Conservation (phyloP, 2,113 vertebrate genomes). For the Phylloscopus trochiloides region DNA sequence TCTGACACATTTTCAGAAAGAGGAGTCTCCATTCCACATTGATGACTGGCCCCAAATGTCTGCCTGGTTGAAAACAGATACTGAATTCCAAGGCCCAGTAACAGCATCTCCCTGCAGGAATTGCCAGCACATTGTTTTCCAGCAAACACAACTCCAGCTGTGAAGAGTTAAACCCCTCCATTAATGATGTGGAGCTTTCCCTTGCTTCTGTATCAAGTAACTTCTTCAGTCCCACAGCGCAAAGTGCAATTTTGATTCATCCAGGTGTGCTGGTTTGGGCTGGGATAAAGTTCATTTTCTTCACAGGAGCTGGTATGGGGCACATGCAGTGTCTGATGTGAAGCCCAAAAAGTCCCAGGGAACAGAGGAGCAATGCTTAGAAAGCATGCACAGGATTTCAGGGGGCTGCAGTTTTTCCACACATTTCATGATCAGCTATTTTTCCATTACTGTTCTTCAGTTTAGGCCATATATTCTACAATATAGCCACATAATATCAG, state of each 20-base stretch:
- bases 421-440: background rate
- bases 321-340: background rate
- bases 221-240: background rate
- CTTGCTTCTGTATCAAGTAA: background rate
- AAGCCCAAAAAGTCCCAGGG: background rate
- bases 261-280: background rate
- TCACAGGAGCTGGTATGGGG: background rate
- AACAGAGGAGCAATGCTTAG: background rate
- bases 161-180: background rate
- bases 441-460: background rate
- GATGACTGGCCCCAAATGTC: background rate
- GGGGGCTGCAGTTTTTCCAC: background rate
- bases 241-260: background rate
- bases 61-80: background rate
- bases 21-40: background rate
- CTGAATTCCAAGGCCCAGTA: background rate
- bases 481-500: background rate
- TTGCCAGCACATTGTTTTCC: background rate
- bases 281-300: background rate
- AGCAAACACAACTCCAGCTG: background rate
- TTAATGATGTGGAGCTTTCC: background rate
- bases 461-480: background rate
- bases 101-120: background rate
- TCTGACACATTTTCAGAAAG: background rate
- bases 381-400: background rate